Percentiles rank a stretch among this genome's conserved stretches.
Conservation (phyloP, 2,888 invertebrate species). For the Lacanobia oleracea region DNA sequence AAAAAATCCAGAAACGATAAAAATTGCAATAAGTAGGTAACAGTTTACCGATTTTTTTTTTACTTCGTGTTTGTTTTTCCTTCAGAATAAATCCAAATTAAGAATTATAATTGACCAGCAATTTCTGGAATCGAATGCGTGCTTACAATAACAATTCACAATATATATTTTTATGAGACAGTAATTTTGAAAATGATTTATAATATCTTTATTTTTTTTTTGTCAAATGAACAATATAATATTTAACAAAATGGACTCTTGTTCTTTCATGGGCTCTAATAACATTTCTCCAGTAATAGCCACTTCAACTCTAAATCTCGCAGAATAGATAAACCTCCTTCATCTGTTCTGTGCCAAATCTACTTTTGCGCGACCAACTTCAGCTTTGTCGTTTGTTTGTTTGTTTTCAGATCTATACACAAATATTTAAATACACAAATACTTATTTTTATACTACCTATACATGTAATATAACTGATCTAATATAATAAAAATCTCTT, state of each 20-base stretch:
- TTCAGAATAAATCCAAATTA: neutral
- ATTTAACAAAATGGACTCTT: neutral
- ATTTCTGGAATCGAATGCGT: neutral
- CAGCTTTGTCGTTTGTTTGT: conserved; percentile 1
- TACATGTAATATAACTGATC: conserved; percentile 56
- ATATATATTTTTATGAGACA: neutral
- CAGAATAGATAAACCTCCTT: no score
- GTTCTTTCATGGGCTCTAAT: no score
- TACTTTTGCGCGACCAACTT: neutral
- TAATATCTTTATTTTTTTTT: no score
- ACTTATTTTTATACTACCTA: conserved; percentile 49
- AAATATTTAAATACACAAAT: conserved; percentile 34
- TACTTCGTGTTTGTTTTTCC: neutral
- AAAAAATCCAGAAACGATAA: conserved; percentile 1
- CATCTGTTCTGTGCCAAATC: no score
- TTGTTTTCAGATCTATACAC: conserved; percentile 23
- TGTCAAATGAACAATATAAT: neutral
- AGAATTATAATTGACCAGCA: conserved; percentile 29
- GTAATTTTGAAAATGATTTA: no score
- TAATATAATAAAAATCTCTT: conserved; percentile 58
- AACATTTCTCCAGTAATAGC: neutral
- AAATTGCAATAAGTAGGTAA: neutral
- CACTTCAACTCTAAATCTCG: neutral
- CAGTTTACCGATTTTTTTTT: neutral
- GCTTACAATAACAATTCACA: neutral